These are phyloP conservation scores for Varanus komodoensis DNA, from an alignment of 2,113 vertebrate genomes.

Conservation along the genomic window DNA sequence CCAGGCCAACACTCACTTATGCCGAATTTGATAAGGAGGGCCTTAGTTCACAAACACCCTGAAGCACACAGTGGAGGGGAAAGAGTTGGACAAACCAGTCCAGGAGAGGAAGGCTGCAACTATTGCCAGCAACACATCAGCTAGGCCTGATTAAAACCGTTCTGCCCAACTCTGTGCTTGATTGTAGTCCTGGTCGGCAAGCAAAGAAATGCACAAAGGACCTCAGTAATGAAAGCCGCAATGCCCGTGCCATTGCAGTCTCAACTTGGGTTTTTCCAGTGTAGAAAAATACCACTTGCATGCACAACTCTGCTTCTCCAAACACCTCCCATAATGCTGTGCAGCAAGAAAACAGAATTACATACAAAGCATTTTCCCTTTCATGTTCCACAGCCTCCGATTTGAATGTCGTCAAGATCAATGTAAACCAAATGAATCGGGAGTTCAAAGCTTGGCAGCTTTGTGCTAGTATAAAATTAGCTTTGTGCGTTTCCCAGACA, in stretches of 20 bases:
- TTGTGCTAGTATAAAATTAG: constrained; percentile 1
- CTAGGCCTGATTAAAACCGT: background rate
- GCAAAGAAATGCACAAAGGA: background rate
- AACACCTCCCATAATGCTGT: background rate
- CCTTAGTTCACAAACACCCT: background rate
- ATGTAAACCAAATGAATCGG: constrained; percentile 19
- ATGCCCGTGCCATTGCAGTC: background rate
- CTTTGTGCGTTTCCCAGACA: background rate
- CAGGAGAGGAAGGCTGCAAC: background rate
- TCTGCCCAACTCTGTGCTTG: background rate
- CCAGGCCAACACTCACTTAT: background rate
- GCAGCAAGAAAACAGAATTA: constrained; percentile 9
- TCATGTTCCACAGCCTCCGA: background rate
- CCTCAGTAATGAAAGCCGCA: background rate
- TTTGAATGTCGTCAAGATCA: constrained; percentile 17
- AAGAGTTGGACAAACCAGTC: background rate
- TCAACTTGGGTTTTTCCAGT: background rate
- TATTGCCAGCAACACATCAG: background rate
- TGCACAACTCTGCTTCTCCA: background rate
- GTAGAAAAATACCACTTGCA: background rate
- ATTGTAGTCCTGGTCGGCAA: background rate
- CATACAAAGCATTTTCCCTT: background rate
- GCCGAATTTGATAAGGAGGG: background rate
- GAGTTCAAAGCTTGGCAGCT: background rate
- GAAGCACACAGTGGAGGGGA: background rate